Evolutionary conservation across 2,888 invertebrate genomes (phyloP).

Genomic region (Scrobipalpa costella): DNA sequence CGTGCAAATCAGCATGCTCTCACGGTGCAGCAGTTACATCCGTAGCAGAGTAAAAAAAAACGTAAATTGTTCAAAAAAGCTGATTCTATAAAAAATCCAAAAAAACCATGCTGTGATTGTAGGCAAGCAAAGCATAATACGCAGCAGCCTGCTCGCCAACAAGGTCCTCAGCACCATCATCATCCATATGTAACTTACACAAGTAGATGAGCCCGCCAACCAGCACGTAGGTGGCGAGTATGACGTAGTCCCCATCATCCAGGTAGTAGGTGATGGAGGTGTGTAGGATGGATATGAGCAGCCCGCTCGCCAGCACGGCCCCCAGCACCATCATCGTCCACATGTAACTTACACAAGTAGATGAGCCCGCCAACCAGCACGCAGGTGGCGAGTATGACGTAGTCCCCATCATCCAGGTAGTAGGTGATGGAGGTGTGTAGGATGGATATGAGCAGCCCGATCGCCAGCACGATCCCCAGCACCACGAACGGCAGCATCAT

Average conservation of each 20-base stretch:
- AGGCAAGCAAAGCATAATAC: no score
- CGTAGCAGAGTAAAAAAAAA: no score
- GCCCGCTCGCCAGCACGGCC: slow-evolving; percentile 88
- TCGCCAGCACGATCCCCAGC: slow-evolving; percentile 88
- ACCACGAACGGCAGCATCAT: slow-evolving; percentile 93
- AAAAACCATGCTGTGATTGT: no score
- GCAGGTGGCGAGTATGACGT: slow-evolving; percentile 57
- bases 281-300: slow-evolving; percentile 89
- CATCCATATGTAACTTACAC: slow-evolving; percentile 51
- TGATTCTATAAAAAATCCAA: no score
- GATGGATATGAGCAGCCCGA: slow-evolving; percentile 89
- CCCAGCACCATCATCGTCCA: slow-evolving; percentile 82
- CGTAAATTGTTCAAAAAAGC: no score
- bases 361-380: slow-evolving; percentile 70
- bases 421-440: slow-evolving; percentile 89
- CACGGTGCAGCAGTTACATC: no score
- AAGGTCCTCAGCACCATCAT: no score
- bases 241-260: slow-evolving; percentile 72
- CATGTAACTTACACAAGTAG: slow-evolving; percentile 65
- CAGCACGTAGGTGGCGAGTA: slow-evolving; percentile 63
- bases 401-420: slow-evolving; percentile 82
- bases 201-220: slow-evolving; percentile 71
- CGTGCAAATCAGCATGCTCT: no score
- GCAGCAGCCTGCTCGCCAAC: no score
- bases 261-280: slow-evolving; percentile 88